A percentile compares a stretch with the other conserved stretches of the same genome.
Evolutionary conservation across 2,888 invertebrate species (phyloP).

Genomic region (Ferdinandea cuprea): DNA sequence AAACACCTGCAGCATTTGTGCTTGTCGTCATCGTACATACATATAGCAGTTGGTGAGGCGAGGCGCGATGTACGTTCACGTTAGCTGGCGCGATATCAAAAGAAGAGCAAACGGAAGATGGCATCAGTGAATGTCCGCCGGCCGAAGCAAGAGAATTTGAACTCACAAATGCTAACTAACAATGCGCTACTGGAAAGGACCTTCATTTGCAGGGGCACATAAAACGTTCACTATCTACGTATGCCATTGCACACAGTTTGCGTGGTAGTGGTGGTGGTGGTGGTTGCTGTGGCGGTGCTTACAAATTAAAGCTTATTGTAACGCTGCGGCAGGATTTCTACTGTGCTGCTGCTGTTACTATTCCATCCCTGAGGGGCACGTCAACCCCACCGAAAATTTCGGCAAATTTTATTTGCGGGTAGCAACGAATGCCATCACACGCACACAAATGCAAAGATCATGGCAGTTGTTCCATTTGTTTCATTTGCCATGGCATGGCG

Average conservation of each 20-base stretch:
- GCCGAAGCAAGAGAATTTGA: constrained; percentile 27
- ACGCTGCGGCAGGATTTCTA: constrained; percentile 26
- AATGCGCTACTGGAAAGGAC: constrained; percentile 40
- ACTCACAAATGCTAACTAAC: constrained; percentile 43
- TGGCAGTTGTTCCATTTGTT: constrained; percentile 29
- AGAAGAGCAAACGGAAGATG: constrained; percentile 54
- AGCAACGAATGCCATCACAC: constrained; percentile 31
- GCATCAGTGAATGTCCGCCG: constrained; percentile 62
- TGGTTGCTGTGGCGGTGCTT: constrained; percentile 39
- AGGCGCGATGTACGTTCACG: constrained; percentile 13
- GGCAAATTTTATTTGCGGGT: constrained; percentile 55
- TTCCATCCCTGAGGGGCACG: constrained; percentile 10
- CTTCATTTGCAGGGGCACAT: constrained; percentile 29
- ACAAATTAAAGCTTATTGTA: constrained; percentile 59
- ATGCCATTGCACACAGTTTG: constrained; percentile 16
- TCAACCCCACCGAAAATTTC: constrained; percentile 32
- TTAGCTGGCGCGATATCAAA: constrained; percentile 20
- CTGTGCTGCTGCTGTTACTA: not conserved
- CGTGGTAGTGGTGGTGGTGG: constrained; percentile 8
- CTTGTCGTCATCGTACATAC: constrained; percentile 17
- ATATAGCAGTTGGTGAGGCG: constrained; percentile 1
- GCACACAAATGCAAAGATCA: constrained; percentile 48
- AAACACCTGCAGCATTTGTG: constrained; percentile 69
- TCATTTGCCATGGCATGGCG: constrained; percentile 22
- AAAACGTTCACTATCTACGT: constrained; percentile 24